Evolutionary conservation across 2,797 vertebrate genomes (phyloP), one percentile per base, ranked within the genome.

Genomic region (Manis pentadactyla): DNA sequence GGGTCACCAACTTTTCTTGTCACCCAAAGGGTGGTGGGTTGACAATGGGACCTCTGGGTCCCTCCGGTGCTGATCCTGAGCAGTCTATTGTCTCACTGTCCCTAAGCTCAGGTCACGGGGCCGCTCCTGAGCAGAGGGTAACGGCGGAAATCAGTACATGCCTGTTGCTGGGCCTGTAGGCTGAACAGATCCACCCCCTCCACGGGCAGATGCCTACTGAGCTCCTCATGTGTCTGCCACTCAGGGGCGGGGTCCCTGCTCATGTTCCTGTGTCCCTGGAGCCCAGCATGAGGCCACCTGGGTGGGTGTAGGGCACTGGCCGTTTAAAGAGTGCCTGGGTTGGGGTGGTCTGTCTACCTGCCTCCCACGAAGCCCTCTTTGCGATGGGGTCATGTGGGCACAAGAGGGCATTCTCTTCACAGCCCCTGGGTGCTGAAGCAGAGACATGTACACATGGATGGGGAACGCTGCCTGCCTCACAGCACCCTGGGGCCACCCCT

Each of bases 301-400:
- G 13, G 23, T 0, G 0, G 17, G 2, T 1, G 25, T 5, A 0
- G 5, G 13, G 8, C 4, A 0, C 5, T 0, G 3, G 19, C 29
- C 8, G 18, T 19, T 34, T 34, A 5, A 7, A 8, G 51, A 27
- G 15, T 13, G 18, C 7, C n/a, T 5, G 46, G 37, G 78, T 4
- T 7, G 15, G 7, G 7, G 46, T 11, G 18, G 31, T 6, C 49
- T 12, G 25, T 0, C 2, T 3, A 25, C 25, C 27, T 13, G 15
- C 9, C 66, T 37, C 51, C 7, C 8, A 13, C 68, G 37, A 0
- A 1, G 5, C 0, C 10, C 46, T 0, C 2, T 73, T 13, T 6
- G 18, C 21, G 21, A 1, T 1, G 5, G 39, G 77, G 37, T 10
- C 19, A 1, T 0, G 37, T 5, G 1, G 19, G 31, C 49, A 19